These are phyloP conservation scores for Dendronephthya gigantea DNA, from an alignment of 64 coral and sea anemone genomes.

Conservation along the genomic window DNA sequence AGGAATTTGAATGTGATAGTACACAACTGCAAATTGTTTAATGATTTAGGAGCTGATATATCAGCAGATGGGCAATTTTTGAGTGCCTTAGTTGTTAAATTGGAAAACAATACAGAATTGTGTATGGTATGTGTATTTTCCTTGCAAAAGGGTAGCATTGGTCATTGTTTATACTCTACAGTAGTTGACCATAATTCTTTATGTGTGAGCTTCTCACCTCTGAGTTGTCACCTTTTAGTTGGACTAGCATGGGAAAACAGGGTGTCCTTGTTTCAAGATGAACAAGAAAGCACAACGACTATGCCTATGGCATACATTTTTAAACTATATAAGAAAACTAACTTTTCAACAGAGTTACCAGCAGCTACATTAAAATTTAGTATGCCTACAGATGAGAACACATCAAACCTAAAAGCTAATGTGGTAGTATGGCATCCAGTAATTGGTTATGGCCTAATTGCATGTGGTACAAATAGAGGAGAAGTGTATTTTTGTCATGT, in stretches of 20 bases:
- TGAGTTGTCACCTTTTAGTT: not conserved
- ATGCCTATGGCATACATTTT: not conserved
- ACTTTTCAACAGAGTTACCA: not conserved
- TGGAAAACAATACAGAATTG: not conserved
- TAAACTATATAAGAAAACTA: not conserved
- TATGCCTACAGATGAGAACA: not conserved
- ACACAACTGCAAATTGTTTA: not conserved
- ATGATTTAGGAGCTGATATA: not conserved
- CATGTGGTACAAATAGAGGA: not conserved
- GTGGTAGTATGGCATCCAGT: not conserved
- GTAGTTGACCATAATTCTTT: not conserved
- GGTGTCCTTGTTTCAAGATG: not conserved
- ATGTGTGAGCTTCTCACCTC: not conserved
- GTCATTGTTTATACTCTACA: conserved; percentile 1
- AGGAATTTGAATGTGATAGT: not conserved
- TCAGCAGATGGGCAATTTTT: not conserved
- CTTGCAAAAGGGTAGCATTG: not conserved
- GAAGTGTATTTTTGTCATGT: not conserved
- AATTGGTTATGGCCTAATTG: not conserved
- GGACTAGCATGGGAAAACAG: not conserved
- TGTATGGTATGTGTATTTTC: not conserved
- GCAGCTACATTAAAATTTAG: not conserved
- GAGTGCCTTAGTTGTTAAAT: not conserved
- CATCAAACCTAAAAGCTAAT: not conserved
- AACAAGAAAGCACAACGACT: not conserved